Percentiles rank a stretch among this genome's conserved stretches.
phyloP scores from a whole-genome alignment of 2,797 vertebrate species.

The Macropus fuliginosus region DNA sequence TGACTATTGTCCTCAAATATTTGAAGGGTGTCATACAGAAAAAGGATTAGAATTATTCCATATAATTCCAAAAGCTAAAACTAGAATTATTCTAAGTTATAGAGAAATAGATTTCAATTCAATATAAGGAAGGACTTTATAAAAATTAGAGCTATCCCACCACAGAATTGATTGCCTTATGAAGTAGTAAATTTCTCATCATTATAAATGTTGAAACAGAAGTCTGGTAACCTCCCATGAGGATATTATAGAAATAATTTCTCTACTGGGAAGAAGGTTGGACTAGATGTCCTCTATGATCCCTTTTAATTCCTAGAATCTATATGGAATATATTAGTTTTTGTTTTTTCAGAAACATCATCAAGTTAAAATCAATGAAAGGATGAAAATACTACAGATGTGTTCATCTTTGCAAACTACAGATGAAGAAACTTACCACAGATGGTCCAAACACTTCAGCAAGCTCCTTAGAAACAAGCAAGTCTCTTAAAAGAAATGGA shows the following conservation, averaged over 20 bases:
- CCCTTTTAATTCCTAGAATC: background rate
- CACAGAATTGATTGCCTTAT: background rate
- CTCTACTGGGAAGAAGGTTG: background rate
- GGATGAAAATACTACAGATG: rapidly evolving
- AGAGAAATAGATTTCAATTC: background rate
- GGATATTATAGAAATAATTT: background rate
- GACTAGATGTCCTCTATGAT: background rate
- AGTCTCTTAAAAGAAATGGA: conserved; percentile 88
- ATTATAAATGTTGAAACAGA: background rate
- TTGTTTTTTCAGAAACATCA: background rate
- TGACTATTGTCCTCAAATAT: background rate
- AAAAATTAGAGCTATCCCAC: background rate
- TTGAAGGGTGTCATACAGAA: background rate
- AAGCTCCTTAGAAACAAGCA: conserved; percentile 85
- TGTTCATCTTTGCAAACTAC: rapidly evolving
- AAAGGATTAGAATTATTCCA: background rate
- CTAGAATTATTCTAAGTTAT: background rate
- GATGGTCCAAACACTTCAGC: conserved; percentile 82
- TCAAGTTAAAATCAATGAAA: conserved; percentile 10
- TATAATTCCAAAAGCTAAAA: background rate
- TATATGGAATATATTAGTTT: background rate
- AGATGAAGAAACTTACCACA: conserved; percentile 81
- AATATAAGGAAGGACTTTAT: rapidly evolving
- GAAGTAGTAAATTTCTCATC: background rate
- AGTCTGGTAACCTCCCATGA: background rate